A percentile compares a stretch with the other conserved stretches of the same genome.
phyloP scores from a whole-genome alignment of 64 coral and sea anemone genomes.

The Montipora capricornis region DNA sequence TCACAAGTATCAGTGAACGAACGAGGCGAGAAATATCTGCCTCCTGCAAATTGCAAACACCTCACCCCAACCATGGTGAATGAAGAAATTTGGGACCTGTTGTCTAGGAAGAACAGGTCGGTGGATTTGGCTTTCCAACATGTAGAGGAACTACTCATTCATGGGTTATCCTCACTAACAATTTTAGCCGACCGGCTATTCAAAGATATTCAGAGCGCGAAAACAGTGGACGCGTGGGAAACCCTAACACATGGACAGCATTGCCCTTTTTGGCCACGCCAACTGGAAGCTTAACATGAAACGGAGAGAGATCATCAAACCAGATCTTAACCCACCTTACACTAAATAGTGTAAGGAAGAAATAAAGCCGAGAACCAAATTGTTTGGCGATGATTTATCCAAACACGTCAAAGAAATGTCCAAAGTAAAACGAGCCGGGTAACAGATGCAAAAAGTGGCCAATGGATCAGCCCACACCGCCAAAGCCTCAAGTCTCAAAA shows the following conservation, averaged over 20 bases:
- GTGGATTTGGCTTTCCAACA: not conserved
- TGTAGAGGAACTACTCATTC: conserved; percentile 21
- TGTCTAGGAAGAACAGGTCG: no score
- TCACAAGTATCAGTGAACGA: not conserved
- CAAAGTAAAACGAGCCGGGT: conserved; percentile 25
- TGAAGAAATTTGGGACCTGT: conserved; percentile 59
- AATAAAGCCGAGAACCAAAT: conserved; percentile 31
- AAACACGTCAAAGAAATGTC: conserved; percentile 70
- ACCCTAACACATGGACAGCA: conserved; percentile 40
- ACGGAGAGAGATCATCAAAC: conserved; percentile 40
- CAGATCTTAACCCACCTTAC: conserved; percentile 50
- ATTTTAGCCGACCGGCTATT: conserved; percentile 25
- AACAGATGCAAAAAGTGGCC: conserved; percentile 58
- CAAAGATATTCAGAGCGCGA: not conserved
- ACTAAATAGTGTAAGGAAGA: conserved; percentile 46
- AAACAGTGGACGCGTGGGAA: conserved; percentile 13
- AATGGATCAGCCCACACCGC: no score
- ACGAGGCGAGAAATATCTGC: conserved; percentile 51
- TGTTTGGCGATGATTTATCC: conserved; percentile 62
- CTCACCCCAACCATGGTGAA: conserved; percentile 22
- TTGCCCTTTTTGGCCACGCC: conserved; percentile 43
- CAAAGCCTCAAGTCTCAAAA: not conserved
- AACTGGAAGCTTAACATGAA: conserved; percentile 66
- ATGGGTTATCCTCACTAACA: conserved; percentile 47
- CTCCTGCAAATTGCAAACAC: conserved; percentile 59